A percentile compares a stretch with the other conserved stretches of the same genome.
These are phyloP conservation scores for Vulpes vulpes DNA, from an alignment of 2,113 vertebrate species.

Conservation along the genomic window DNA sequence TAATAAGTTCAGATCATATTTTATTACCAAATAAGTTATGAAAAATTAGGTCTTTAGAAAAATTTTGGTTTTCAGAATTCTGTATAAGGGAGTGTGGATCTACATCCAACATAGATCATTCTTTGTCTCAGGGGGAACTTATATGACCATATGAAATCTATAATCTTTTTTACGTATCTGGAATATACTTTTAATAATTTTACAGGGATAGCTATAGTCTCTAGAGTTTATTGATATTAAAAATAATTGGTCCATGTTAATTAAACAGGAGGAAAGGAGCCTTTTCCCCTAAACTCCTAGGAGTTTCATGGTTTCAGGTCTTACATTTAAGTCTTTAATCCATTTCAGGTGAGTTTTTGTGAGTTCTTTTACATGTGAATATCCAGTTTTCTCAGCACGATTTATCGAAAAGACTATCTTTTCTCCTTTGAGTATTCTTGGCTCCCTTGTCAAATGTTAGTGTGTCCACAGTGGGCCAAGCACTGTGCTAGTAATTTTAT, in stretches of 20 bases:
- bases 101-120: not conserved
- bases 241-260: not conserved
- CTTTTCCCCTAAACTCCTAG: not conserved
- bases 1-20: not conserved
- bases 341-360: not conserved
- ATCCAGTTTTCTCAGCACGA: not conserved
- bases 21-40: slow-evolving; percentile 27
- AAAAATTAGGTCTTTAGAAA: slow-evolving; percentile 38
- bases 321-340: not conserved
- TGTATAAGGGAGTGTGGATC: not conserved
- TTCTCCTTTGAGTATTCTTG: not conserved
- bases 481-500: not conserved
- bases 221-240: slow-evolving; percentile 33
- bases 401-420: not conserved
- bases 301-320: not conserved
- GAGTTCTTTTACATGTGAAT: not conserved
- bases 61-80: not conserved
- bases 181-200: slow-evolving; percentile 50
- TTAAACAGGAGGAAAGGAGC: not conserved
- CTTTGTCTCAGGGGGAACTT: not conserved
- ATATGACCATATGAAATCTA: not conserved
- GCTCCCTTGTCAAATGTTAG: not conserved
- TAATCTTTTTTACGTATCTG: slow-evolving; percentile 14
- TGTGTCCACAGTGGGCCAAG: not conserved
- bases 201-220: not conserved